Conservation (phyloP, 2,797 vertebrate genomes). For the Gobionotothen gibberifrons region DNA sequence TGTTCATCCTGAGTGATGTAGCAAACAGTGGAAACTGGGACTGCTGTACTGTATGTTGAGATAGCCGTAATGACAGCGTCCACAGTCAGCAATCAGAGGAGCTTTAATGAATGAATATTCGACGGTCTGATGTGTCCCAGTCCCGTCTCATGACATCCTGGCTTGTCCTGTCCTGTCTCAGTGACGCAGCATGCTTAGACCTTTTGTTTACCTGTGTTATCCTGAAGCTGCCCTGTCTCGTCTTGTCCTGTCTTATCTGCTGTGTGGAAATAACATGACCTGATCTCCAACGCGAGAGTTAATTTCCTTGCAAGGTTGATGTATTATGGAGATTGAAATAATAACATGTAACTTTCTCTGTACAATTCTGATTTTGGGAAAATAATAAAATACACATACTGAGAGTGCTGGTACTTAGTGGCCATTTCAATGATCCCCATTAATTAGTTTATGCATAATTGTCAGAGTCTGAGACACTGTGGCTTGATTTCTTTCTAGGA, state of each 20-base stretch:
- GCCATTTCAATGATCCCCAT: background rate
- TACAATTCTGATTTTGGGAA: background rate
- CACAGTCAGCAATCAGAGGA: slow-evolving; percentile 26
- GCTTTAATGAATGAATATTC: slow-evolving; percentile 13
- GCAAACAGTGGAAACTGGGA: background rate
- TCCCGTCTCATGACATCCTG: slow-evolving; percentile 37
- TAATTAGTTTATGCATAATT: background rate
- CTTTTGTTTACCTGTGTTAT: slow-evolving; percentile 37
- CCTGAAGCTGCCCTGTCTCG: slow-evolving; percentile 1
- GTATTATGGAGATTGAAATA: background rate
- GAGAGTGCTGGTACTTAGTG: background rate
- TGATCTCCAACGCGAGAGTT: slow-evolving; percentile 5
- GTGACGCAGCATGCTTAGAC: slow-evolving; percentile 16
- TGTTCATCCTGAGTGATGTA: background rate
- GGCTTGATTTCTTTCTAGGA: background rate
- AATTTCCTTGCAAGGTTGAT: background rate
- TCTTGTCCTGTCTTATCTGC: slow-evolving; percentile 7
- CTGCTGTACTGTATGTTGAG: slow-evolving; percentile 15
- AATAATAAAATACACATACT: background rate
- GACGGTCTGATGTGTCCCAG: slow-evolving; percentile 20
- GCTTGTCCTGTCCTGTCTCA: slow-evolving; percentile 16
- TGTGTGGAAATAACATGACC: slow-evolving; percentile 5
- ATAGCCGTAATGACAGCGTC: slow-evolving; percentile 18
- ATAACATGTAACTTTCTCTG: background rate
- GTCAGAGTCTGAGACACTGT: background rate